These are phyloP conservation scores for Liasis olivaceus DNA, from an alignment of 2,797 vertebrate genomes.

Conservation along the genomic window DNA sequence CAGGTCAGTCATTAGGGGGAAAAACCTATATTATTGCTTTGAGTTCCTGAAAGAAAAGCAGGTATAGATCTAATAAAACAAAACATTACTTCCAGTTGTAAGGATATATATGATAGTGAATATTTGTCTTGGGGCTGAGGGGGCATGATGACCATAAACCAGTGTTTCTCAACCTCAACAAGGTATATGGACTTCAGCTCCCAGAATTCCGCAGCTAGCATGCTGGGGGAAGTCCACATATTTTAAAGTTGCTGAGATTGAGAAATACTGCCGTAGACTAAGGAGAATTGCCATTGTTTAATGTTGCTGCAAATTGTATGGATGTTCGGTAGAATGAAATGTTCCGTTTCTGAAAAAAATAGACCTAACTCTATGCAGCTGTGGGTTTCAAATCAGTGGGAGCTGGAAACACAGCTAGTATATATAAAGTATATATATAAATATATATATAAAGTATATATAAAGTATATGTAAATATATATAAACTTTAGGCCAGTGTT, in stretches of 20 bases:
- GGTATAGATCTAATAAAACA: neutral
- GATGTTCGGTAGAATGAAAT: neutral
- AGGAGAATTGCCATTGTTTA: neutral
- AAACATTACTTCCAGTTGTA: neutral
- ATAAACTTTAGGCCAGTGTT: too few species aligned
- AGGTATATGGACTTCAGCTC: neutral
- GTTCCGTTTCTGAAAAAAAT: neutral
- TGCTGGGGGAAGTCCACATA: neutral
- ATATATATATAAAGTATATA: too few species aligned
- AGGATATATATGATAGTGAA: neutral
- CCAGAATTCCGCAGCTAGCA: neutral
- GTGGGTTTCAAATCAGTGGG: neutral
- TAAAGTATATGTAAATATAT: too few species aligned
- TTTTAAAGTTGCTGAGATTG: neutral
- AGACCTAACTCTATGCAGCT: neutral
- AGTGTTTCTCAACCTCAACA: neutral
- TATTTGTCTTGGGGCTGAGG: neutral
- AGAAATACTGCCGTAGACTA: neutral
- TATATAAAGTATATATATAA: neutral
- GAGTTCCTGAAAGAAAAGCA: neutral
- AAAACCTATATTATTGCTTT: neutral
- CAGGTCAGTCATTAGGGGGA: neutral
- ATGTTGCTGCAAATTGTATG: neutral
- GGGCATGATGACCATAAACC: neutral
- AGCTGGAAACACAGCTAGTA: neutral